phyloP scores from a whole-genome alignment of 1,140 invertebrate species.

The Drosophila tani region DNA sequence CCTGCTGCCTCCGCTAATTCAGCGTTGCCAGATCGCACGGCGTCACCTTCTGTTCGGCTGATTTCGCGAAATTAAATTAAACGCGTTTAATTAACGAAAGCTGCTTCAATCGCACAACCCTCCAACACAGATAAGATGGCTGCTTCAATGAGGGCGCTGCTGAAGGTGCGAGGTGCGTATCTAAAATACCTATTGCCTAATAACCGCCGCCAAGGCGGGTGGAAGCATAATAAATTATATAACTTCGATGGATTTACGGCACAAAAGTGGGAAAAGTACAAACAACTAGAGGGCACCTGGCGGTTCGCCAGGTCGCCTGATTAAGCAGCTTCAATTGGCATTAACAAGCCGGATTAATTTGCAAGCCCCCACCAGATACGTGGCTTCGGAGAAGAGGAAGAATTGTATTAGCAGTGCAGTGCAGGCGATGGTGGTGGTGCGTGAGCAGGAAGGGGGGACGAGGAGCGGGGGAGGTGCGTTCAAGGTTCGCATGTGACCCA shows the following conservation, averaged over 20 bases:
- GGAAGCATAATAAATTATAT: conserved; percentile 69
- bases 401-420: conserved; percentile 1
- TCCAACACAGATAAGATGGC: conserved; percentile 67
- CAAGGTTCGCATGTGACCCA: conserved; percentile 79
- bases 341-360: conserved; percentile 10
- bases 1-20: no score
- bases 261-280: conserved; percentile 17
- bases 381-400: conserved; percentile 61
- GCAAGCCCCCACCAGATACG: conserved; percentile 51
- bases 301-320: conserved; percentile 26
- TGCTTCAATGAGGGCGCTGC: conserved; percentile 78
- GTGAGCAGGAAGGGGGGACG: background rate
- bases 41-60: conserved; percentile 53
- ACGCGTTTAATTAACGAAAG: conserved; percentile 70
- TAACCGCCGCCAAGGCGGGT: conserved; percentile 25
- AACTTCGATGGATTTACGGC: conserved; percentile 61
- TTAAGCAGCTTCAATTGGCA: conserved; percentile 22
- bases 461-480: conserved; percentile 35
- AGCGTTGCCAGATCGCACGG: conserved; percentile 32
- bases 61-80: conserved; percentile 65
- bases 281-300: conserved; percentile 30
- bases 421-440: background rate
- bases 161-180: conserved; percentile 80
- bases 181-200: conserved; percentile 61
- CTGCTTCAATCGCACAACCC: conserved; percentile 70